These are phyloP conservation scores for Elaphurus davidianus DNA, from an alignment of 2,113 vertebrate species.

Conservation along the genomic window DNA sequence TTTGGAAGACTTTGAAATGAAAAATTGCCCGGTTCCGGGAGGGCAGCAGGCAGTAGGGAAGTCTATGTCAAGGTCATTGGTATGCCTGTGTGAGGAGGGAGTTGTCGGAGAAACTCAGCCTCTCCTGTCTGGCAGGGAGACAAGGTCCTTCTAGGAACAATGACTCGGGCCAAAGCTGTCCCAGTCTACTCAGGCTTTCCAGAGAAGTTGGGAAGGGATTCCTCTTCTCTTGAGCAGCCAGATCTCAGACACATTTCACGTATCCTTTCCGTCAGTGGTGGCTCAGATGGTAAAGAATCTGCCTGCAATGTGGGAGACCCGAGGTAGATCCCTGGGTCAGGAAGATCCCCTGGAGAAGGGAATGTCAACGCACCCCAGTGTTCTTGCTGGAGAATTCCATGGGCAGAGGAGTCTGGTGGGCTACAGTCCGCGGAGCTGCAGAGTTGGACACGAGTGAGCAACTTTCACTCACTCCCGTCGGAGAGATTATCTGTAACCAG, in stretches of 20 bases:
- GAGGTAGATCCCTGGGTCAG: too few species aligned
- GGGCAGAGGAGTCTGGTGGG: too few species aligned
- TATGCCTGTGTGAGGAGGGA: neutral
- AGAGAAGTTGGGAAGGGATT: neutral
- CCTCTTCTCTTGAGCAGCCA: neutral
- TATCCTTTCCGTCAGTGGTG: neutral
- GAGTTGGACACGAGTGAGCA: too few species aligned
- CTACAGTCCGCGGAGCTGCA: too few species aligned
- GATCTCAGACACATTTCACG: fast-evolving
- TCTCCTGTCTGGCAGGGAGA: neutral
- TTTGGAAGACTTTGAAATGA: neutral
- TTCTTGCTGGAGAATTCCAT: too few species aligned
- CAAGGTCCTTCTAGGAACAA: neutral
- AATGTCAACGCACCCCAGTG: too few species aligned
- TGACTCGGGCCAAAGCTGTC: neutral
- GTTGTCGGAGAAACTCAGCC: neutral
- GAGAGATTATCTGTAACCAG: neutral
- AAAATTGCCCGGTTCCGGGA: constrained; percentile 31
- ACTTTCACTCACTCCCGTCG: too few species aligned
- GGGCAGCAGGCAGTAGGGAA: neutral
- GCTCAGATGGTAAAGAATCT: neutral
- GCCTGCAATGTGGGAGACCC: too few species aligned
- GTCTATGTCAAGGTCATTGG: neutral
- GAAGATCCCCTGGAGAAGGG: too few species aligned
- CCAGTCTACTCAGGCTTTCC: neutral